Evolutionary conservation across 2,797 vertebrate species (phyloP).

Genomic region (Spinibarbus caldwelli): DNA sequence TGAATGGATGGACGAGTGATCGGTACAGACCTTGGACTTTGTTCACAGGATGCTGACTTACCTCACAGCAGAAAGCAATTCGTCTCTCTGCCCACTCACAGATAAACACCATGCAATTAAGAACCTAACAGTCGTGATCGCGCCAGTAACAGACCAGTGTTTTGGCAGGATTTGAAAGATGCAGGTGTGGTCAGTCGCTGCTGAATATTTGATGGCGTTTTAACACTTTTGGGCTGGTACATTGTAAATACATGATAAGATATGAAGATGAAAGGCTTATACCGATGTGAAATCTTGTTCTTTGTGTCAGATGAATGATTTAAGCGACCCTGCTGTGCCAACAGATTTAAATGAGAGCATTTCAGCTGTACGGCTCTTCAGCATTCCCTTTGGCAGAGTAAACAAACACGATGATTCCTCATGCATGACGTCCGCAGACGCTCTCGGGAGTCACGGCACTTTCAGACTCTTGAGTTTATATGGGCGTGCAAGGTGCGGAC

Average conservation of each 20-base stretch:
- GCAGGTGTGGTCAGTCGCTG: conserved; percentile 33
- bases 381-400: conserved; percentile 42
- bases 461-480: conserved; percentile 14
- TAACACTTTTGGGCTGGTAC: conserved; percentile 27
- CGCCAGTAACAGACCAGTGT: conserved; percentile 5
- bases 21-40: background rate
- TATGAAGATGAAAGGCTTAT: conserved; percentile 41
- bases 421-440: conserved; percentile 21
- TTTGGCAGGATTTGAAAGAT: conserved; percentile 31
- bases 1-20: conserved; percentile 17
- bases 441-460: conserved; percentile 12
- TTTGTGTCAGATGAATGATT: conserved; percentile 52
- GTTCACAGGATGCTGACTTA: conserved; percentile 27
- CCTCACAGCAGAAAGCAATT: conserved; percentile 32
- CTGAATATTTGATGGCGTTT: conserved; percentile 6
- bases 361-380: conserved; percentile 31
- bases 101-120: conserved; percentile 32
- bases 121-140: background rate
- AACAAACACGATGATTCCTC: conserved; percentile 42
- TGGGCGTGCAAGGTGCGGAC: background rate
- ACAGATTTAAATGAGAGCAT: conserved; percentile 47
- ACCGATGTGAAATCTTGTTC: conserved; percentile 32
- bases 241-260: conserved; percentile 27
- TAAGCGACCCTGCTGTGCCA: conserved; percentile 42
- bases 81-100: conserved; percentile 38